Percentiles rank a stretch among this genome's conserved stretches.
Conservation (phyloP, 2,797 vertebrate genomes). For the Mormyrops attenuatus region DNA sequence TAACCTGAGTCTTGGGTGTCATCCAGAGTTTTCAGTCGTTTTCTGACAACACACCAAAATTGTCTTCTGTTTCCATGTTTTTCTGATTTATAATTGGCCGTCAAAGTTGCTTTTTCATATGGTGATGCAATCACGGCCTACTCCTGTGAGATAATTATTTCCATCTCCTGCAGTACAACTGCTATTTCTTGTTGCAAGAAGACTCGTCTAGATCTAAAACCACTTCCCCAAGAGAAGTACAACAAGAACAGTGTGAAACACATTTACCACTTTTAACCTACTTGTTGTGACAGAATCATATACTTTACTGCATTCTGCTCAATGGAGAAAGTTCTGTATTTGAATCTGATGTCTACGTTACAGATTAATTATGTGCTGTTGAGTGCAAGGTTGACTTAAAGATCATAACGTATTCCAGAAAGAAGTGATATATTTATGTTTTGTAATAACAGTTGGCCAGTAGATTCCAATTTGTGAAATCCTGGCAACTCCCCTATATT, state of each 20-base stretch:
- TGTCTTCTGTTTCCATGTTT: not conserved
- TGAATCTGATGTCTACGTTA: not conserved
- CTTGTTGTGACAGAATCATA: not conserved
- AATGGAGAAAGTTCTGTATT: not conserved
- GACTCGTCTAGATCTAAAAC: not conserved
- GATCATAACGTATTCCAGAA: not conserved
- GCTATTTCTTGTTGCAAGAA: not conserved
- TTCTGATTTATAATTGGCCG: not conserved
- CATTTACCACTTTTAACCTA: constrained; percentile 2
- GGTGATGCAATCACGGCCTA: constrained; percentile 9
- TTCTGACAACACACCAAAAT: not conserved
- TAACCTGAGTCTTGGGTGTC: not conserved
- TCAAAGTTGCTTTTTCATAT: constrained; percentile 7
- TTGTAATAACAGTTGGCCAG: not conserved
- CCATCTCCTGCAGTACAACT: not conserved
- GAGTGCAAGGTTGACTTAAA: not conserved
- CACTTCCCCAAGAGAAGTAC: not conserved
- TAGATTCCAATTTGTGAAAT: not conserved
- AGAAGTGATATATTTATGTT: not conserved
- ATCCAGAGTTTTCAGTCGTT: not conserved
- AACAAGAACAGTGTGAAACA: not conserved
- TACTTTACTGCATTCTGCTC: not conserved
- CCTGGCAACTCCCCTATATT: not conserved
- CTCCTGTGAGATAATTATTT: constrained; percentile 8
- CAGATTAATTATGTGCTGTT: not conserved